Base-by-base conservation (phyloP, 2,113 vertebrate species). In the Podarcis cretensis region DNA sequence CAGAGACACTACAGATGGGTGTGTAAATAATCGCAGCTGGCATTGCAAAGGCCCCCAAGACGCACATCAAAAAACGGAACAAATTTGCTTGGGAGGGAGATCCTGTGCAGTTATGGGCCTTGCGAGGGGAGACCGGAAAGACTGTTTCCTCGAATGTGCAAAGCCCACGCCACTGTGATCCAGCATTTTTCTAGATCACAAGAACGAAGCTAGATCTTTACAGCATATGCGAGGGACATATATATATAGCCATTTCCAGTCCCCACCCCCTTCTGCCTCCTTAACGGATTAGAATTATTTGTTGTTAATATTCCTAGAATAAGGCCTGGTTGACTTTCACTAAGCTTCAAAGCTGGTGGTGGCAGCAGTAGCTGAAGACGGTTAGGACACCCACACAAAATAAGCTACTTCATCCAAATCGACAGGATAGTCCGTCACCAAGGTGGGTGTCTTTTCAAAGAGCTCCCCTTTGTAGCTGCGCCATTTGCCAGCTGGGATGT, bases 341-440 rank as follows among this genome's bases (percentile, higher is more conserved):
- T 27, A 66, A 54, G 57, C 6, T 54, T 40, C n/a, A 43, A 54
- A 74, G 57, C 37, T 73, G 81, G 13, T 57, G 23, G 23, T 30
- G 14, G 16, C n/a, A 4, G 1, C 1, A 7, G 32, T 14, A 37
- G 59, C 1, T 1, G 74, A 78, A 3, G 30, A 6, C 8, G 4
- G 4, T 94, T 92, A 96, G 84, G 96, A 95, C 3, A 89, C 93
- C 96, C 98, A 99, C 88, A 97, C 90, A 94, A 99, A 99, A 93
- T 99, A 99, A 63, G 99, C 99, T 2, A 99, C 97, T 96, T 99
- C 98, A 0, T 99, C 98, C 89, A 99, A 95, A 92, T 98, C 98
- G 0, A 99, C 98, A 0, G 98, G 98, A 82, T 99, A 99, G 94
- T 99, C 98, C 0, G 98, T 98, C 83, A 99, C 97, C 88, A 98